Conservation (phyloP, 2,113 vertebrate species). For the Dicrurus megarhynchus region DNA sequence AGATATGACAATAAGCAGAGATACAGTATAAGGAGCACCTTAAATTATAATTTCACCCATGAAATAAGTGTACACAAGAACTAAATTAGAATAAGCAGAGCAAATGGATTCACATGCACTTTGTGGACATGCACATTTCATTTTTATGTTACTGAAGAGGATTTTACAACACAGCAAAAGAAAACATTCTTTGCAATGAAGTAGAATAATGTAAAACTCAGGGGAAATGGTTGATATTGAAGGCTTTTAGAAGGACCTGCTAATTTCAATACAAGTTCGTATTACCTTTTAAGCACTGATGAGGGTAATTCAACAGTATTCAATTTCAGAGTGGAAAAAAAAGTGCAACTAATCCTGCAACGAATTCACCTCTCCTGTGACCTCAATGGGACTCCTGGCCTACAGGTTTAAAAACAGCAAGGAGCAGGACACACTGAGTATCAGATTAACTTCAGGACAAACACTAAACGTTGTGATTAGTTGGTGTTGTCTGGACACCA, state of each 20-base stretch:
- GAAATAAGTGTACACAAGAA: not conserved
- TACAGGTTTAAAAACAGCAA: not conserved
- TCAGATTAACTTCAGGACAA: not conserved
- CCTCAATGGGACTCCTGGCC: not conserved
- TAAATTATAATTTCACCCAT: not conserved
- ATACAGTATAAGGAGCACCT: not conserved
- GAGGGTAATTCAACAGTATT: not conserved
- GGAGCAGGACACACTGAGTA: not conserved
- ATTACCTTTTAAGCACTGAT: not conserved
- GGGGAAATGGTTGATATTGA: not conserved
- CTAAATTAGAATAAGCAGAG: not conserved
- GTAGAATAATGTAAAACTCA: not conserved
- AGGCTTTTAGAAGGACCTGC: not conserved
- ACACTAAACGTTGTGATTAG: rapidly evolving
- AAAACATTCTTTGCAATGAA: not conserved
- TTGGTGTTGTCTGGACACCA: not conserved
- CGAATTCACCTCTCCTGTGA: not conserved
- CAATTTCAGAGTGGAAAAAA: not conserved
- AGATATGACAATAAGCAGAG: not conserved
- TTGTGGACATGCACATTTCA: not conserved
- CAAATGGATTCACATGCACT: not conserved
- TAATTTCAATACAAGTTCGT: not conserved
- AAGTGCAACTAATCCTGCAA: not conserved
- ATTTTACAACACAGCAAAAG: not conserved
- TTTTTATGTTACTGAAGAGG: not conserved